Base-by-base conservation (phyloP, 2,888 invertebrate genomes). In the Heteromyza rotundicornis region DNA sequence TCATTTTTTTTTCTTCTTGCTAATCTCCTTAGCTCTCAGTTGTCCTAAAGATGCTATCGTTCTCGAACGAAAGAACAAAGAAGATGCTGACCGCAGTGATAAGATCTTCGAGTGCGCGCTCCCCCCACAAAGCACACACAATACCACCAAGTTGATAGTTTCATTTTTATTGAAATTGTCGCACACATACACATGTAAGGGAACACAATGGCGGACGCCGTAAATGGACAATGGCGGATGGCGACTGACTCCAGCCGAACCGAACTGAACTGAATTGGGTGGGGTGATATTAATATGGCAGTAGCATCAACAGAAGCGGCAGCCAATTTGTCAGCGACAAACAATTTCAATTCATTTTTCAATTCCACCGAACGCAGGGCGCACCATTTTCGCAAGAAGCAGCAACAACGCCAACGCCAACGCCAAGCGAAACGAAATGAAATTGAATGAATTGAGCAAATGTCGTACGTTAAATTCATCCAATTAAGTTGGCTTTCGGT, bases 291-390 rank as follows among this genome's bases (percentile, higher is more conserved):
- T 73, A 73, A 73, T 73, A 73, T 73, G 76, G 76, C n/a, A n/a
- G n/a, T n/a, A n/a, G n/a, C n/a, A n/a, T n/a, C n/a, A n/a, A n/a
- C n/a, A n/a, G n/a, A n/a, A n/a, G n/a, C n/a, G n/a, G n/a, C 76
- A 75, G 73, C 74, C 73, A 75, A 73, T 73, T 73, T 73, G 73
- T 72, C 73, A 75, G 47, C 40, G n/a, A n/a, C n/a, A n/a, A n/a
- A n/a, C n/a, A n/a, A n/a, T n/a, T n/a, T n/a, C n/a, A n/a, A n/a
- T n/a, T n/a, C n/a, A n/a, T n/a, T n/a, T n/a, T n/a, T n/a, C n/a
- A n/a, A n/a, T n/a, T n/a, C n/a, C n/a, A n/a, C n/a, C n/a, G n/a
- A n/a, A n/a, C n/a, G n/a, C n/a, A n/a, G n/a, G n/a, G n/a, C n/a
- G n/a, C n/a, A n/a, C n/a, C n/a, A n/a, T n/a, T 40, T 3, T 10